These are phyloP conservation scores for Mobula birostris DNA, from an alignment of 2,113 vertebrate genomes.

Conservation along the genomic window DNA sequence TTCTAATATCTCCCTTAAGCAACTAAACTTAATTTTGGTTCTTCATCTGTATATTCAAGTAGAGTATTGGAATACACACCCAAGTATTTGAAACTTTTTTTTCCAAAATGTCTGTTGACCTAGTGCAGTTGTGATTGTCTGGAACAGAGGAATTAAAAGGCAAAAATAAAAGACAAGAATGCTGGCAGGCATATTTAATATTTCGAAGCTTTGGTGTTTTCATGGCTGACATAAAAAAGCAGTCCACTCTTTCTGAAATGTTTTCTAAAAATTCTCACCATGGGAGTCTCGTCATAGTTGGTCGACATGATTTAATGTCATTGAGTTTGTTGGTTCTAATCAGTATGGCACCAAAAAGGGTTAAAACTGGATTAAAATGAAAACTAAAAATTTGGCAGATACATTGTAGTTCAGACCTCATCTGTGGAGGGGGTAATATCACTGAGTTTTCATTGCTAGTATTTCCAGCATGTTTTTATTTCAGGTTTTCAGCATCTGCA, in stretches of 20 bases:
- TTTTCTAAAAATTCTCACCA: neutral
- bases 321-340: neutral
- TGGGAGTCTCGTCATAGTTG: neutral
- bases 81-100: neutral
- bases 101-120: neutral
- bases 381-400: too few species aligned
- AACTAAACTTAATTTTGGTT: neutral
- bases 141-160: neutral
- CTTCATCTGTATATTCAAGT: neutral
- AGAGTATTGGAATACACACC: neutral
- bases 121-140: neutral
- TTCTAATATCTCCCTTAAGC: neutral
- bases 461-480: too few species aligned
- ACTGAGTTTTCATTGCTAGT: too few species aligned
- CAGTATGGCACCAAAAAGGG: neutral
- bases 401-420: too few species aligned
- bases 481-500: too few species aligned
- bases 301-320: neutral
- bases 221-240: neutral
- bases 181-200: neutral
- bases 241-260: neutral
- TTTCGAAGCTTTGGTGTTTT: neutral
- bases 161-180: neutral
- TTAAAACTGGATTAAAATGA: neutral
- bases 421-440: too few species aligned